phyloP scores from a whole-genome alignment of 2,113 vertebrate genomes.

The Miniopterus natalensis region DNA sequence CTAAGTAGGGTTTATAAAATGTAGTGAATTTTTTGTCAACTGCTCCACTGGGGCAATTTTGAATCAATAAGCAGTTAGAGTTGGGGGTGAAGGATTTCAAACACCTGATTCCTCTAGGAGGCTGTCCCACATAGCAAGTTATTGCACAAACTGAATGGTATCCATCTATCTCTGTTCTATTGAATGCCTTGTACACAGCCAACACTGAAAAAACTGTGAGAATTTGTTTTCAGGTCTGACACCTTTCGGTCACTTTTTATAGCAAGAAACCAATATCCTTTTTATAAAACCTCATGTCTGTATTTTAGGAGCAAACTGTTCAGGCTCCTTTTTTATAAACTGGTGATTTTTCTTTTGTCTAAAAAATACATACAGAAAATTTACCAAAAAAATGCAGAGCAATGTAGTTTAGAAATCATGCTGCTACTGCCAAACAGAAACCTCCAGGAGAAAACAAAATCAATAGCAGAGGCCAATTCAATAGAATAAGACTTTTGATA shows the following conservation, averaged over 20 bases:
- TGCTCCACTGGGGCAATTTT: constrained; percentile 53
- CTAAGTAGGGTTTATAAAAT: constrained; percentile 68
- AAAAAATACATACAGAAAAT: constrained; percentile 88
- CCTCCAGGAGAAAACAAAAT: constrained; percentile 70
- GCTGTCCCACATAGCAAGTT: constrained; percentile 71
- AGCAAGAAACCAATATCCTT: constrained; percentile 89
- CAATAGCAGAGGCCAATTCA: constrained; percentile 78
- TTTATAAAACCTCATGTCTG: constrained; percentile 89
- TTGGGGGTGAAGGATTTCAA: constrained; percentile 56
- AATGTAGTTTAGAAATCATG: constrained; percentile 82
- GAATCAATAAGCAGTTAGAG: constrained; percentile 66
- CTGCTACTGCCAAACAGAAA: constrained; percentile 87
- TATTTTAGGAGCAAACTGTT: constrained; percentile 87
- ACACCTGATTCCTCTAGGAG: constrained; percentile 60
- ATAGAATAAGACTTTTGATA: constrained; percentile 89
- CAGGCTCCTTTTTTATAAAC: constrained; percentile 89
- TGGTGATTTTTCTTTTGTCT: constrained; percentile 89
- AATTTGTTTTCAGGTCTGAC: constrained; percentile 91
- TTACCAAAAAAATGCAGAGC: constrained; percentile 82
- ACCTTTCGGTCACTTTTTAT: constrained; percentile 88
- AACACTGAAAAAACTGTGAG: constrained; percentile 92
- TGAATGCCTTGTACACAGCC: constrained; percentile 89
- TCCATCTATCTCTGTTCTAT: constrained; percentile 89
- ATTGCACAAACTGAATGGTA: constrained; percentile 81
- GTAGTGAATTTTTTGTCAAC: constrained; percentile 69